A percentile compares a stretch with the other conserved stretches of the same genome.
Conservation (phyloP, 2,113 vertebrate species). For the Trinectes maculatus region DNA sequence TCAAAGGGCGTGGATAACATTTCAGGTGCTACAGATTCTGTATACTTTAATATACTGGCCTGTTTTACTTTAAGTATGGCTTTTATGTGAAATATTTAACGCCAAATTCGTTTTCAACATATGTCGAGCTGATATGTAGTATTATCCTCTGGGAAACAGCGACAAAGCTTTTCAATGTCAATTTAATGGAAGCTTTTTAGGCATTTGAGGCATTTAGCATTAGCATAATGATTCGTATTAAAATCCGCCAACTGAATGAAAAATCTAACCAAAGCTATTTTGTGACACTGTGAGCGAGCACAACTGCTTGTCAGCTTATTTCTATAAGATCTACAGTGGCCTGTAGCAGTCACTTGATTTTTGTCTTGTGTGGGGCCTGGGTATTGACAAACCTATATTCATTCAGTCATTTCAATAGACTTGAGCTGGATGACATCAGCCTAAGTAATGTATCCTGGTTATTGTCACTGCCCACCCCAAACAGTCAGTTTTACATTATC, state of each 20-base stretch:
- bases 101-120: conserved; percentile 9
- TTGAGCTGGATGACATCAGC: background rate
- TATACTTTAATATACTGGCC: conserved; percentile 1
- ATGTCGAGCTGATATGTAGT: background rate
- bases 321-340: too few species aligned
- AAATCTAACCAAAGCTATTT: too few species aligned
- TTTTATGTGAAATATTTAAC: background rate
- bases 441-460: background rate
- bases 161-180: background rate
- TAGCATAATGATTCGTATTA: background rate
- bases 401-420: background rate
- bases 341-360: too few species aligned
- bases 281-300: too few species aligned
- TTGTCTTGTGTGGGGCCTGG: too few species aligned
- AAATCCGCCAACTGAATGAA: too few species aligned
- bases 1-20: conserved; percentile 23
- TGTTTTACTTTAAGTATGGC: conserved; percentile 32
- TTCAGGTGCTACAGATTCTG: conserved; percentile 38
- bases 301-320: too few species aligned
- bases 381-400: too few species aligned
- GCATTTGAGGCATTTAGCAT: background rate
- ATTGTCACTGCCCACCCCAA: background rate
- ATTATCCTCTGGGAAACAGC: background rate
- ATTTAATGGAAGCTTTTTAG: background rate
- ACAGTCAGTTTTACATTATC: background rate